These are phyloP conservation scores for Conus canariensis DNA, from an alignment of 2,888 invertebrate genomes.

Conservation along the genomic window DNA sequence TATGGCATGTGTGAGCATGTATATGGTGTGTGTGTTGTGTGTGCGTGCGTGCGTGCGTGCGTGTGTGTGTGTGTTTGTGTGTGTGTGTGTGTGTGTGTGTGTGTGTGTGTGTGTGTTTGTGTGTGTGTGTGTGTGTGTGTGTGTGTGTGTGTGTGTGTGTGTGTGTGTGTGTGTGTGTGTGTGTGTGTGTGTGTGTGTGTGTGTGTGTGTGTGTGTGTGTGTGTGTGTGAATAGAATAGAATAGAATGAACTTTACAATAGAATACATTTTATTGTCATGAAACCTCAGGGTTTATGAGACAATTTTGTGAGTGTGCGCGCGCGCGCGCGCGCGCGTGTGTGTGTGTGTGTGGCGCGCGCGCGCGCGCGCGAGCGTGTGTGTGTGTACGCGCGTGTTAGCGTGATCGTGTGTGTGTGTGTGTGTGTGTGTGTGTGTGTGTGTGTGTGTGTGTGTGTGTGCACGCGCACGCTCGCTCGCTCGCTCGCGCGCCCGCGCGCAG, in stretches of 20 bases:
- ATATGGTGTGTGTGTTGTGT: too few species aligned
- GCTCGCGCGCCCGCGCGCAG: neutral
- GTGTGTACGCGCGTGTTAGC: neutral
- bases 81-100: neutral
- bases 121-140: neutral
- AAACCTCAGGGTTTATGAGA: too few species aligned
- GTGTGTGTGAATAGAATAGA: too few species aligned
- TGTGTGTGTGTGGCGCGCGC: slow-evolving; percentile 9
- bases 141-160: neutral
- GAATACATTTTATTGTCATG: too few species aligned
- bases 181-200: slow-evolving; percentile 15
- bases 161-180: neutral
- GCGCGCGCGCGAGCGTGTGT: too few species aligned
- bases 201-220: neutral
- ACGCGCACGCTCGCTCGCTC: neutral
- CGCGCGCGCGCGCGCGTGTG: too few species aligned
- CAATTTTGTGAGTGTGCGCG: too few species aligned
- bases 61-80: neutral
- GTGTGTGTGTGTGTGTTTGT: neutral
- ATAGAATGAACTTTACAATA: too few species aligned
- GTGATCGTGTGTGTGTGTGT: slow-evolving; percentile 10
- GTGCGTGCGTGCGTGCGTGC: neutral
- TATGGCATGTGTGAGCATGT: too few species aligned
- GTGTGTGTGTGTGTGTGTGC: neutral
- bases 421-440: neutral